Evolutionary conservation across 2,888 invertebrate genomes (phyloP), one percentile per base, ranked within the genome.

Genomic region (Willowsia nigromaculata): DNA sequence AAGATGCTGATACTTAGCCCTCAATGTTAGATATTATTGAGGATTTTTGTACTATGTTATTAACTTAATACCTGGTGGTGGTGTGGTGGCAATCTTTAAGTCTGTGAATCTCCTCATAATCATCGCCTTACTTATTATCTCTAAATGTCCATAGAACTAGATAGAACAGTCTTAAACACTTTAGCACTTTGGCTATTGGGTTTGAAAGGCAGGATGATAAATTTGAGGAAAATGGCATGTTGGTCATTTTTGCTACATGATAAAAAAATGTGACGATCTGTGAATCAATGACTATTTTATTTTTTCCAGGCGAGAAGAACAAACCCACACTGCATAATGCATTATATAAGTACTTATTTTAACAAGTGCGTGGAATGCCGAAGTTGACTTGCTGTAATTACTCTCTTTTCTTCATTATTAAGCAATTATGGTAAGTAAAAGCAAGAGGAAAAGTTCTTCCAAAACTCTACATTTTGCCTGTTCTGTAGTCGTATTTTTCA

Each of bases 381-480:
- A 71, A 50, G 83, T 53, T 33, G 50, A 22, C 71, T 68, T 50
- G 9, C 53, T 47, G 53, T 83, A 83, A 71, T 83, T 50, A 37
- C 83, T 83, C 83, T 83, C n/a, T 50, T 68, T 25, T 71, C n/a
- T 33, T 7, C 37, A 4, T 71, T 33, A 83, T 83, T 68, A 68
- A 83, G 53, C 53, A 68, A 83, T 83, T 83, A 83, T 50, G 50
- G 22, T 37, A 22, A 13, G 4, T 30, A 30, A 30, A 59, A 59
- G 13, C 25, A 50, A 50, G 50, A 50, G n/a, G n/a, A n/a, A n/a
- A n/a, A n/a, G n/a, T n/a, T n/a, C n/a, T n/a, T n/a, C n/a, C n/a
- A n/a, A n/a, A n/a, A n/a, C n/a, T n/a, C n/a, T n/a, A n/a, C n/a
- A n/a, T n/a, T n/a, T n/a, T n/a, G n/a, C n/a, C n/a, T n/a, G n/a